A percentile compares a stretch with the other conserved stretches of the same genome.
phyloP scores from a whole-genome alignment of 1,140 invertebrate species.

The Stegodyphus mimosarum region DNA sequence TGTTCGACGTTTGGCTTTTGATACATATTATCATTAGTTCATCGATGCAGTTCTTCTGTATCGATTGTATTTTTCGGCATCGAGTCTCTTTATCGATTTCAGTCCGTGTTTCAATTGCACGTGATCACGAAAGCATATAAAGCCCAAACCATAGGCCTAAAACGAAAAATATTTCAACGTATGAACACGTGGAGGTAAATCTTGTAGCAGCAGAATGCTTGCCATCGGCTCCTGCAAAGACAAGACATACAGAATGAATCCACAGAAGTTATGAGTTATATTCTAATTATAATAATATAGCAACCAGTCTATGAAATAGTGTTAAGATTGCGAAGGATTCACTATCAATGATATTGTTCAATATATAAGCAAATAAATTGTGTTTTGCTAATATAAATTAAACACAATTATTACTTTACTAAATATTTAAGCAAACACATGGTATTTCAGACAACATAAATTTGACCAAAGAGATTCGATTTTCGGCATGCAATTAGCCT shows the following conservation, averaged over 20 bases:
- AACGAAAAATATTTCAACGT: conserved; percentile 26
- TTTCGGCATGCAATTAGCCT: too few species aligned
- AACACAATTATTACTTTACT: too few species aligned
- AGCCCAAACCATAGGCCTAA: conserved; percentile 40
- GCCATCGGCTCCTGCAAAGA: conserved; percentile 10
- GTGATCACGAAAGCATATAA: conserved; percentile 18
- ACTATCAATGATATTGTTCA: too few species aligned
- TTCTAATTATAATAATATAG: too few species aligned
- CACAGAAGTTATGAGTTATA: too few species aligned
- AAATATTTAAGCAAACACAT: too few species aligned
- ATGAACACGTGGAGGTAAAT: background rate
- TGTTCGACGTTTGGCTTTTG: conserved; percentile 9
- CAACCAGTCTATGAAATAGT: too few species aligned
- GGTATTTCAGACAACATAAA: too few species aligned
- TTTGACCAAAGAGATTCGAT: too few species aligned
- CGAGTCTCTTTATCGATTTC: background rate
- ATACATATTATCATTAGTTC: conserved; percentile 7
- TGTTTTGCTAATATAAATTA: too few species aligned
- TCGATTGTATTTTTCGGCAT: background rate
- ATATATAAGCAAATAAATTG: too few species aligned
- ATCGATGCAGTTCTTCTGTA: background rate
- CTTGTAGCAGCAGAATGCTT: background rate
- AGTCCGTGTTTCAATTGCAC: background rate
- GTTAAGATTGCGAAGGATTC: too few species aligned
- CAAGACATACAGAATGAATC: background rate